phyloP scores from a whole-genome alignment of 2,113 vertebrate genomes.

The Porphyrio hochstetteri region DNA sequence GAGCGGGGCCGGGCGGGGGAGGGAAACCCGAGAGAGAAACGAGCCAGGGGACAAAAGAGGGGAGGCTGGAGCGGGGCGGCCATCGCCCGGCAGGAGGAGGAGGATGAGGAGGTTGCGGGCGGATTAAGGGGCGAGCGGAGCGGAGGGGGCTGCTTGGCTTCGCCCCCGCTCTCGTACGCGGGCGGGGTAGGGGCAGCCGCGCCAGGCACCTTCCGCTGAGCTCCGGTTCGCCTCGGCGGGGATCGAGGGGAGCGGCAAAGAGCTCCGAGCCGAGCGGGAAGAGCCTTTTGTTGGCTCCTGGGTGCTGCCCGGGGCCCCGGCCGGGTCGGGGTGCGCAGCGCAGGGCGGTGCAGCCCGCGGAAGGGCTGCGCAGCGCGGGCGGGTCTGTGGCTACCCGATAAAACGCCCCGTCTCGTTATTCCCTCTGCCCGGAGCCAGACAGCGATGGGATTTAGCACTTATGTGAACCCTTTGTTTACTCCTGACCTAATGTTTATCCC shows the following conservation, averaged over 20 bases:
- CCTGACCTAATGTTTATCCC: conserved; percentile 45
- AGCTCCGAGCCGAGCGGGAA: background rate
- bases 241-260: background rate
- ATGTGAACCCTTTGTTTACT: conserved; percentile 49
- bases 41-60: conserved; percentile 7
- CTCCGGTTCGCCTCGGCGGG: background rate
- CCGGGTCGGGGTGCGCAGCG: background rate
- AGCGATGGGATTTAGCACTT: conserved; percentile 12
- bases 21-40: background rate
- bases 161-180: background rate
- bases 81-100: background rate
- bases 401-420: background rate
- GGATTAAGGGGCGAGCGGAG: background rate
- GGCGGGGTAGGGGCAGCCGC: fast-evolving
- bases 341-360: background rate
- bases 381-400: background rate
- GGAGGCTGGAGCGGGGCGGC: background rate
- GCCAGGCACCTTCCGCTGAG: fast-evolving
- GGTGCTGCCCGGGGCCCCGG: background rate
- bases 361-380: background rate
- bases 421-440: background rate
- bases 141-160: background rate
- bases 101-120: background rate
- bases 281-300: background rate
- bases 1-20: background rate